Base-by-base conservation (phyloP, 2,797 vertebrate species). In the Huso huso region DNA sequence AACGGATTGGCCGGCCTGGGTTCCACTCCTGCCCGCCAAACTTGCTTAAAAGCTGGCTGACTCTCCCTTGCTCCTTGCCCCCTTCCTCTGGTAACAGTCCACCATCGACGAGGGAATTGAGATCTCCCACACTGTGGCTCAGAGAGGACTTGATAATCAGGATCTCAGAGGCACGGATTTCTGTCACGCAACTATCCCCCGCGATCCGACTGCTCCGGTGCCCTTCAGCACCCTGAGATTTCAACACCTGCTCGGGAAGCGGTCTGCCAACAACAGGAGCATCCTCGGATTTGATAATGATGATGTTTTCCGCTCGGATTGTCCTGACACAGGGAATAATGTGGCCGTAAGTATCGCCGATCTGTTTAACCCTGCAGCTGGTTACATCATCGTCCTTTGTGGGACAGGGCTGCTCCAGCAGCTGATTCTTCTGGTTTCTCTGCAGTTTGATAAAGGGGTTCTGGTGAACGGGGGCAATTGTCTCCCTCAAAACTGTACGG, bases 361-460 rank as follows among this genome's bases (percentile, higher is more conserved):
- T 49, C 55, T 48, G n/a, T n/a, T 9, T 63, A 49, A 2, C 23
- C 55, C 11, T 83, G 78, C 8, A 48, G n/a, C 6, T 81, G 80
- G 0, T 62, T 74, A 48, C 68, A 72, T 55, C 64, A 71, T 68
- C 74, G 73, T 7, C 68, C 66, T 67, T 49, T 64, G 75, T 73
- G 62, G 66, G 23, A 37, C 77, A 6, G 77, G 78, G 61, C 82
- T 75, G 65, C 60, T 90, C 83, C 50, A 74, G 68, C 49, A 82
- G 81, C 10, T 68, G 76, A 52, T 69, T 83, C 37, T 37, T 37
- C 37, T 37, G 4, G 37, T 37, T 37, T 37, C 37, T 37, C 61
- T 4, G 68, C 68, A 37, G 37, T 37, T 84, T 84, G 7, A 95
- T 88, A 70, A 95, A 95, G 11, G 89, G 91, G 72, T 94, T 96